Conservation (phyloP, 2,113 vertebrate genomes). For the Microtus montanus region DNA sequence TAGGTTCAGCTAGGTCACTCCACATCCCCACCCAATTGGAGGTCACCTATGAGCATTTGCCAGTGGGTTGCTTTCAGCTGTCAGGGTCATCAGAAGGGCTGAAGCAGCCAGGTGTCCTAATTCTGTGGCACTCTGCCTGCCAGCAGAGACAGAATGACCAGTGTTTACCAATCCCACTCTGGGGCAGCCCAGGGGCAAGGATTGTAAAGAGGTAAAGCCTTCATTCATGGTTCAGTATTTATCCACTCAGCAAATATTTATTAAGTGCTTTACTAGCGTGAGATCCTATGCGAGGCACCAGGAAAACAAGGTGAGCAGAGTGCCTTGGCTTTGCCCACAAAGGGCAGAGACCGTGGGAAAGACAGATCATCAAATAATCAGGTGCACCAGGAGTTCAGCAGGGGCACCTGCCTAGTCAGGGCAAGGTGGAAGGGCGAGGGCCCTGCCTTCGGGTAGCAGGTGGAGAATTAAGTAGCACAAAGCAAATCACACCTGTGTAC, state of each 20-base stretch:
- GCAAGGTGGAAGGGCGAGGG: background rate
- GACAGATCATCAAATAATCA: background rate
- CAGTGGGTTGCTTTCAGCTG: background rate
- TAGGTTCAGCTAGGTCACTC: background rate
- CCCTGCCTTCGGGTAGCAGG: background rate
- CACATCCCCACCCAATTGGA: background rate
- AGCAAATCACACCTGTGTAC: background rate
- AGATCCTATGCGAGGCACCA: conserved; percentile 31
- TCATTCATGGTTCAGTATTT: conserved; percentile 59
- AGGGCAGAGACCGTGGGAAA: conserved; percentile 48
- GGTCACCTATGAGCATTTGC: background rate
- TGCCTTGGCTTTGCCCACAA: background rate
- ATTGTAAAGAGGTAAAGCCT: conserved; percentile 54
- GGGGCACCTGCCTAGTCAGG: background rate
- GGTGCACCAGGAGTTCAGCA: background rate
- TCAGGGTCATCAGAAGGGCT: background rate
- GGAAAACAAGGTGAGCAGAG: conserved; percentile 34
- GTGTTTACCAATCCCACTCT: conserved; percentile 38
- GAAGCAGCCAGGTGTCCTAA: background rate
- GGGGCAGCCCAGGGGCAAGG: background rate
- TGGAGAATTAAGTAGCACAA: background rate
- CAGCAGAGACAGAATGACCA: background rate
- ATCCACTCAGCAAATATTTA: conserved; percentile 74
- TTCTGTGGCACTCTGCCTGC: background rate
- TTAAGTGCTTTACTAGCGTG: conserved; percentile 55